Evolutionary conservation across 1,140 invertebrate species (phyloP).

Genomic region (Hydropsyche tenuis): DNA sequence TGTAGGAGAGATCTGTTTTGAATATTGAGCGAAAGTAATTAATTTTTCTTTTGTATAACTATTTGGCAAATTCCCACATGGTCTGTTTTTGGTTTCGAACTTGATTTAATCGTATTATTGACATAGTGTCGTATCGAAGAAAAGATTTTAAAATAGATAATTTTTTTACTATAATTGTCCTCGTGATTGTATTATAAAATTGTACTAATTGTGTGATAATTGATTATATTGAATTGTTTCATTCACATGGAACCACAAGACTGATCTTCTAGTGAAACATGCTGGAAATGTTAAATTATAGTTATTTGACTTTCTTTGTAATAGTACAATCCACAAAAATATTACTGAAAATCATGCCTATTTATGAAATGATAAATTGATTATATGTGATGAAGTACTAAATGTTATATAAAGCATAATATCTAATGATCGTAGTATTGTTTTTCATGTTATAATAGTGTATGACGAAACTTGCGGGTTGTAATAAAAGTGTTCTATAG

Average conservation of each 20-base stretch:
- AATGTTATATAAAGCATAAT: conserved; percentile 43
- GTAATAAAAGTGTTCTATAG: conserved; percentile 51
- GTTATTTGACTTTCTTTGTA: conserved; percentile 46
- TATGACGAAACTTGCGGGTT: conserved; percentile 46
- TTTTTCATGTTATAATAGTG: conserved; percentile 45
- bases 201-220: conserved; percentile 47
- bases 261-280: conserved; percentile 50
- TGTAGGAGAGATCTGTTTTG: too few relatives aligned
- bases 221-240: conserved; percentile 48
- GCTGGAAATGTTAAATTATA: conserved; percentile 43
- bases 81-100: neutral
- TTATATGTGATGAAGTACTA: conserved; percentile 41
- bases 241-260: conserved; percentile 48
- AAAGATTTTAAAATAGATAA: conserved; percentile 1
- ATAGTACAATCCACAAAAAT: conserved; percentile 46
- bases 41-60: too few relatives aligned
- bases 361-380: conserved; percentile 36
- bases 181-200: conserved; percentile 29
- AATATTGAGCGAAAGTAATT: too few relatives aligned
- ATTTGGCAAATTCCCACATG: too few relatives aligned
- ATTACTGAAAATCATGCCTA: conserved; percentile 45
- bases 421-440: conserved; percentile 33
- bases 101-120: neutral
- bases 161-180: conserved; percentile 25
- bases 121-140: neutral